These are phyloP conservation scores for Scaptomyza tumidula DNA, from an alignment of 2,888 invertebrate species.

Conservation along the genomic window DNA sequence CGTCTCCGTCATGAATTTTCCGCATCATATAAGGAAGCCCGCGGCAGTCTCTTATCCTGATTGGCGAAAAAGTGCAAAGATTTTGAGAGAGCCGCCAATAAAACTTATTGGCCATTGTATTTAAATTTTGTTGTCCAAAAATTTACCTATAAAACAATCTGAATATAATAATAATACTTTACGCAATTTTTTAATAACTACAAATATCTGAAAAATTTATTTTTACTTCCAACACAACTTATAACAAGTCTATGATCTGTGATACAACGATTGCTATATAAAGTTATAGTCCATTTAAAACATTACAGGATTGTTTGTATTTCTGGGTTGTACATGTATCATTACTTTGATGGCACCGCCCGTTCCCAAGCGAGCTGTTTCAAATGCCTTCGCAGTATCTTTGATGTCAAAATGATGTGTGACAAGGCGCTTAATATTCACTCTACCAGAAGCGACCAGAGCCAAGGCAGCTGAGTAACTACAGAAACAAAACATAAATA, in stretches of 20 bases:
- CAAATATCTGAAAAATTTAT: too few species aligned
- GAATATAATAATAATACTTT: too few species aligned
- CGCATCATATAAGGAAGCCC: constrained; percentile 3
- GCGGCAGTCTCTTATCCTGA: constrained; percentile 2
- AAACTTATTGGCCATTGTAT: constrained; percentile 15
- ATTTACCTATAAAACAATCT: not conserved
- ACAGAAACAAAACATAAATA: constrained; percentile 1
- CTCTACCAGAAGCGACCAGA: constrained; percentile 90
- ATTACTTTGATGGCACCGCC: constrained; percentile 94
- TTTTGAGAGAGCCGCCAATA: constrained; percentile 12
- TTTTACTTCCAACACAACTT: not conserved
- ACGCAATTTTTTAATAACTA: too few species aligned
- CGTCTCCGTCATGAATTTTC: constrained; percentile 7
- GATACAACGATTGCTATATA: not conserved
- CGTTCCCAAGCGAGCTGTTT: constrained; percentile 90
- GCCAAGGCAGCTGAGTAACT: constrained; percentile 92
- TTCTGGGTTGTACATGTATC: constrained; percentile 89
- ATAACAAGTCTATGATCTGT: not conserved
- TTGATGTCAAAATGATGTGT: constrained; percentile 93
- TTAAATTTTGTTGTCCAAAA: not conserved
- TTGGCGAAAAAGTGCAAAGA: not conserved
- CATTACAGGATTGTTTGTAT: constrained; percentile 85
- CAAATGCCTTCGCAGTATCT: constrained; percentile 92
- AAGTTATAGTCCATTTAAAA: constrained; percentile 39
- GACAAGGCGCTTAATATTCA: constrained; percentile 92